Percentiles rank a stretch among this genome's conserved stretches.
Evolutionary conservation across 2,113 vertebrate genomes (phyloP).

Genomic region (Excalfactoria chinensis): DNA sequence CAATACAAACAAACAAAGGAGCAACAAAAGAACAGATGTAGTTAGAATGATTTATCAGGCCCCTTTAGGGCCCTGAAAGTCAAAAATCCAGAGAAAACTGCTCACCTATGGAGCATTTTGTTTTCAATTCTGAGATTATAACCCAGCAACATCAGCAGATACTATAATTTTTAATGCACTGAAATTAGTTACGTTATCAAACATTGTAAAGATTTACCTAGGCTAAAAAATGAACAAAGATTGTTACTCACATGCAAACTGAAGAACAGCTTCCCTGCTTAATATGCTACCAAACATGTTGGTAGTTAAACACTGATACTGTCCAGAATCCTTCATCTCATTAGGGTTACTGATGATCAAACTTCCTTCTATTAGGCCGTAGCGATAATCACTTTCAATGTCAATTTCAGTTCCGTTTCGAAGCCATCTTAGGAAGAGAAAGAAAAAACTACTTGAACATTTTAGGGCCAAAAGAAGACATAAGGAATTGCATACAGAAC

Average conservation of each 20-base stretch:
- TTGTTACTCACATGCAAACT: slow-evolving; percentile 94
- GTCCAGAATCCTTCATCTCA: slow-evolving; percentile 87
- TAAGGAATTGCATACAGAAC: not conserved
- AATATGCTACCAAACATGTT: slow-evolving; percentile 88
- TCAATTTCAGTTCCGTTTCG: slow-evolving; percentile 90
- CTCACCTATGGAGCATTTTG: not conserved
- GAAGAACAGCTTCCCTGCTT: slow-evolving; percentile 89
- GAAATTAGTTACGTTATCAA: not conserved
- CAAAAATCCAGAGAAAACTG: not conserved
- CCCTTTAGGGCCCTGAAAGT: not conserved
- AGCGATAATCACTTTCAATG: slow-evolving; percentile 85
- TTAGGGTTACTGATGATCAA: slow-evolving; percentile 89
- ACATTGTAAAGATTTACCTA: not conserved
- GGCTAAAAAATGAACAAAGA: not conserved
- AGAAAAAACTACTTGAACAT: not conserved
- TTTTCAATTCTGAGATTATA: not conserved
- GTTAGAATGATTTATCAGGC: not conserved
- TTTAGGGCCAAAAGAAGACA: not conserved
- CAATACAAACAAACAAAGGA: not conserved
- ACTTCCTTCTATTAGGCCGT: slow-evolving; percentile 89
- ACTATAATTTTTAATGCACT: not conserved
- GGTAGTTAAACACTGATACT: slow-evolving; percentile 90
- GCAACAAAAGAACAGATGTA: not conserved
- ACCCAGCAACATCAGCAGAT: not conserved
- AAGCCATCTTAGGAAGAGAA: slow-evolving; percentile 85